These are phyloP conservation scores for Malurus cyaneus DNA, from an alignment of 2,113 vertebrate species.

Conservation along the genomic window DNA sequence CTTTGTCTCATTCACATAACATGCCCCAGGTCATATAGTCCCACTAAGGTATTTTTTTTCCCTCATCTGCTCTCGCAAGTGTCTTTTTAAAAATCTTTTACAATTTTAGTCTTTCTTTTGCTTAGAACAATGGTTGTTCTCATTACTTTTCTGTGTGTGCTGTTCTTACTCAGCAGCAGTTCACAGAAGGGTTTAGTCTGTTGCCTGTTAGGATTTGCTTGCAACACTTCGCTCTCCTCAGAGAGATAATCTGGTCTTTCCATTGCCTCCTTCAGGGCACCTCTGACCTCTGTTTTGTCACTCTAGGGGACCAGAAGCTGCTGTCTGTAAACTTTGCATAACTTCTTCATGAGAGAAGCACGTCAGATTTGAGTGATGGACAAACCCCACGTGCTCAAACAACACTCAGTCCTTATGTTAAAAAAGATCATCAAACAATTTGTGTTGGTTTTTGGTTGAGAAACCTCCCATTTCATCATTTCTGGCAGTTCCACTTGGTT, in stretches of 20 bases:
- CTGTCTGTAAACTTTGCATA: background rate
- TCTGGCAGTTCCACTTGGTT: background rate
- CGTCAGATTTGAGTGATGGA: background rate
- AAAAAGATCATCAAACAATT: background rate
- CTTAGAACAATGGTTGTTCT: background rate
- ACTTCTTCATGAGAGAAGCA: background rate
- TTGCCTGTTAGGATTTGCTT: background rate
- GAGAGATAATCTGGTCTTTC: background rate
- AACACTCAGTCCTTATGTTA: background rate
- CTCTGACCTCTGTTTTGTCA: background rate
- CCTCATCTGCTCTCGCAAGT: background rate
- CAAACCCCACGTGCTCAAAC: rapidly evolving
- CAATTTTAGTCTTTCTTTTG: background rate
- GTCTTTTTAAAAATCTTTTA: background rate
- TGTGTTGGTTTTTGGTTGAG: background rate
- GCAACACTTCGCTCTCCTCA: background rate
- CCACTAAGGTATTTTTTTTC: background rate
- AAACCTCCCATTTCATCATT: background rate
- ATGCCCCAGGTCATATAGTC: background rate
- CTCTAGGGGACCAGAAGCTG: background rate
- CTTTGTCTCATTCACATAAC: background rate
- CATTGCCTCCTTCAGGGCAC: background rate
- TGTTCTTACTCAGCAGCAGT: background rate
- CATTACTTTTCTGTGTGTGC: background rate
- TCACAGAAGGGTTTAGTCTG: background rate